Evolutionary conservation across 1,140 invertebrate genomes (phyloP).

Genomic region (Triops longicaudatus): DNA sequence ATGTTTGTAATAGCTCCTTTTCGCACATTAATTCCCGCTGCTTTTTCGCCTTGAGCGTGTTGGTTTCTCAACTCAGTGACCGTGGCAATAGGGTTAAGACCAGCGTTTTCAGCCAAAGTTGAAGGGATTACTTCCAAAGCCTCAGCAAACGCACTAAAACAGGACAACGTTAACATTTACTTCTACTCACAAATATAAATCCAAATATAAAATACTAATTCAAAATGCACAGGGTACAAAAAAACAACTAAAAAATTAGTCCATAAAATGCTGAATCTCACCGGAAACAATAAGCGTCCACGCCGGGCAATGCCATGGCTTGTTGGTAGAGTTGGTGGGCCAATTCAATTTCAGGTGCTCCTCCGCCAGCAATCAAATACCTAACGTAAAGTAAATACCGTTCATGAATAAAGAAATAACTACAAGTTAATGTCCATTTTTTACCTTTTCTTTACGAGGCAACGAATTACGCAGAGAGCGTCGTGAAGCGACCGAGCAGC

Average conservation of each 20-base stretch:
- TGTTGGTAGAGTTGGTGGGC: constrained; percentile 72
- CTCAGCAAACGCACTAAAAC: constrained; percentile 78
- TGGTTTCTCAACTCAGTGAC: constrained; percentile 93
- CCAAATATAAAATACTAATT: background rate
- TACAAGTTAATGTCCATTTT: constrained; percentile 25
- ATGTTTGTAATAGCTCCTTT: constrained; percentile 94
- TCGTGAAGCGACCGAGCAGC: constrained; percentile 94
- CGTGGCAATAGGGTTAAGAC: constrained; percentile 93
- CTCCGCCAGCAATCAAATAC: constrained; percentile 86
- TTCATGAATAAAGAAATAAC: constrained; percentile 24
- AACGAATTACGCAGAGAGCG: constrained; percentile 94
- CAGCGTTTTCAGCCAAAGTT: constrained; percentile 98
- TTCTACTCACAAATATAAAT: constrained; percentile 18
- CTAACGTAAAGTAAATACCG: constrained; percentile 39
- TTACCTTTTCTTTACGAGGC: constrained; percentile 81
- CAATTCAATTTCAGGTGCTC: constrained; percentile 93
- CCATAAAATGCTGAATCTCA: constrained; percentile 27
- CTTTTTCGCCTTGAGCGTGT: constrained; percentile 74
- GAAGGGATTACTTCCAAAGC: constrained; percentile 95
- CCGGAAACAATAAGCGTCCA: constrained; percentile 85
- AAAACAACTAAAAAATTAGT: constrained; percentile 18
- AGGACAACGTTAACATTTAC: too few species aligned
- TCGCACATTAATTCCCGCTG: constrained; percentile 92
- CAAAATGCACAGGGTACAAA: background rate
- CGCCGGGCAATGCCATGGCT: constrained; percentile 74